phyloP scores from a whole-genome alignment of 2,797 vertebrate genomes.

The Orientallactaga sibirica region DNA sequence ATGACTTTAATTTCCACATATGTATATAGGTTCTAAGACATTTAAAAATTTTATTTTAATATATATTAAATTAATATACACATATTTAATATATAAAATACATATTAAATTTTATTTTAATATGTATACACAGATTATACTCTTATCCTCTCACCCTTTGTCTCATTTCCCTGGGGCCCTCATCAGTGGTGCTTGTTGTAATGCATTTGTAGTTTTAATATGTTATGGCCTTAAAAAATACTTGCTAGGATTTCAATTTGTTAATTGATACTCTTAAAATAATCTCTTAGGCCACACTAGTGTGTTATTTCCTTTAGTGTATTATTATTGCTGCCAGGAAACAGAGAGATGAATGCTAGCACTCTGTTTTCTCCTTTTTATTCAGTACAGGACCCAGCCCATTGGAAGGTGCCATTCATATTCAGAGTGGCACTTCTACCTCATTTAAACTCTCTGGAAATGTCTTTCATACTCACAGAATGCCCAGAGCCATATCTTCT shows the following conservation, averaged over 20 bases:
- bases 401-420: neutral
- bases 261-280: neutral
- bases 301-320: neutral
- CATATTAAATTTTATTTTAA: too few relatives aligned
- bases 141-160: too few relatives aligned
- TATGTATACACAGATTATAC: too few relatives aligned
- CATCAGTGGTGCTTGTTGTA: neutral
- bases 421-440: neutral
- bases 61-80: too few relatives aligned
- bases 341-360: neutral
- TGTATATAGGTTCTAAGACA: neutral
- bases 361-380: neutral
- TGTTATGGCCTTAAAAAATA: neutral
- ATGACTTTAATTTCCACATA: neutral
- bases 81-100: too few relatives aligned
- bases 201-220: neutral
- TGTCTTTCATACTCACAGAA: neutral
- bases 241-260: neutral
- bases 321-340: neutral
- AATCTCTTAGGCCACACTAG: neutral
- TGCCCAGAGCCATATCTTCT: too few relatives aligned
- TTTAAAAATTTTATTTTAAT: too few relatives aligned
- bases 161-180: too few relatives aligned
- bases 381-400: neutral
- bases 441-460: neutral